Percentiles rank a stretch among this genome's conserved stretches.
These are phyloP conservation scores for Rhaphigaster nebulosa DNA, from an alignment of 2,888 invertebrate species.

Conservation along the genomic window DNA sequence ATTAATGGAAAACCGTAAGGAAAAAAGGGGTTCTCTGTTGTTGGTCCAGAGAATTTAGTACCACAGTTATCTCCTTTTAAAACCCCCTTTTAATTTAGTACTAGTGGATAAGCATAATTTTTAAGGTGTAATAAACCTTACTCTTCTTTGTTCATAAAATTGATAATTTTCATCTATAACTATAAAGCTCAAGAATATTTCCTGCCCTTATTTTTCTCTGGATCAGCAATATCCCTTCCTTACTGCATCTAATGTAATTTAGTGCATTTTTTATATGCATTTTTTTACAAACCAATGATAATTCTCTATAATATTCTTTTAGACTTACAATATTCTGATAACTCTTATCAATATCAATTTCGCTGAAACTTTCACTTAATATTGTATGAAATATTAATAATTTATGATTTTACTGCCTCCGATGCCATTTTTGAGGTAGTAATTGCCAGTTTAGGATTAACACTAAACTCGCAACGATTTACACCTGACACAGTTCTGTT, in stretches of 20 bases:
- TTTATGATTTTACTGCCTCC: too few species aligned
- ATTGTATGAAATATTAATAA: too few species aligned
- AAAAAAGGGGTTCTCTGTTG: background rate
- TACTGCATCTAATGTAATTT: background rate
- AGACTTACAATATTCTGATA: background rate
- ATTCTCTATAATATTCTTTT: background rate
- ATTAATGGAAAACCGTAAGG: slow-evolving; percentile 38
- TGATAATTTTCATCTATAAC: background rate
- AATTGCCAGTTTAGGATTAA: too few species aligned
- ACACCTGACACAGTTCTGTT: too few species aligned
- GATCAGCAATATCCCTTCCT: background rate
- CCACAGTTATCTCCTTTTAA: slow-evolving; percentile 30
- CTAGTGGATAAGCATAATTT: slow-evolving; percentile 30
- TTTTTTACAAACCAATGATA: background rate
- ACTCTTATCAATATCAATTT: too few species aligned
- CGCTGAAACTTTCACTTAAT: too few species aligned
- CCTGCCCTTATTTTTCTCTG: background rate
- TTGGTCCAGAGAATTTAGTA: slow-evolving; percentile 22
- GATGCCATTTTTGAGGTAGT: too few species aligned
- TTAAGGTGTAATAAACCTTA: slow-evolving; percentile 8
- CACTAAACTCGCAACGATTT: too few species aligned
- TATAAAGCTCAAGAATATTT: background rate
- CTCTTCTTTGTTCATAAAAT: background rate
- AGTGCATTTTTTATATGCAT: background rate
- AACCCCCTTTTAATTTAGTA: slow-evolving; percentile 29